Evolutionary conservation across 2,888 invertebrate genomes (phyloP).

Genomic region (Orgyia antiqua): DNA sequence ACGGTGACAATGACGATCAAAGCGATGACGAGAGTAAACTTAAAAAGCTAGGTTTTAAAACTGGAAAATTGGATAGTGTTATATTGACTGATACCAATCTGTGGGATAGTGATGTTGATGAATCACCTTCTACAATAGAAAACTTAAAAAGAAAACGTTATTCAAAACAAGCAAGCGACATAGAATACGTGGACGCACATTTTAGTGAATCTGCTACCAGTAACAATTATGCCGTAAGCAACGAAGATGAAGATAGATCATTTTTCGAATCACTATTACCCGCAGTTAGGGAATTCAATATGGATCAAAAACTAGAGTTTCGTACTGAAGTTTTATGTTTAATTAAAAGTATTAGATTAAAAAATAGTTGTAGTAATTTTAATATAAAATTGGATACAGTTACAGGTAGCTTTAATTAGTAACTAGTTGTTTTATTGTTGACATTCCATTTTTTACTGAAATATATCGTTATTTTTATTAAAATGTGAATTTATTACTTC

Average conservation of each 20-base stretch:
- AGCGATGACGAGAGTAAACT: slow-evolving; percentile 32
- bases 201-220: slow-evolving; percentile 33
- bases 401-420: slow-evolving; percentile 22
- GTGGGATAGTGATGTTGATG: slow-evolving; percentile 38
- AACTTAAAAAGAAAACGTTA: slow-evolving; percentile 37
- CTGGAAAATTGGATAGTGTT: slow-evolving; percentile 18
- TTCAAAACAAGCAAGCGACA: slow-evolving; percentile 20
- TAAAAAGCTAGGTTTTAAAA: slow-evolving; percentile 28
- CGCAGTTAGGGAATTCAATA: slow-evolving; percentile 49
- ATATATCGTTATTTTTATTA: slow-evolving; percentile 13
- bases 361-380: slow-evolving; percentile 17
- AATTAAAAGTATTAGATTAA: slow-evolving; percentile 46
- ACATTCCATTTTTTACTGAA: slow-evolving; percentile 19
- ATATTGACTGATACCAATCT: slow-evolving; percentile 24
- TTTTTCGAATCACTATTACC: slow-evolving; percentile 62
- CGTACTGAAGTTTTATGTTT: slow-evolving; percentile 48
- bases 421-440: slow-evolving; percentile 1
- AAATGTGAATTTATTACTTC: no score
- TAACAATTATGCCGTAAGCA: slow-evolving; percentile 20
- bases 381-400: slow-evolving; percentile 27
- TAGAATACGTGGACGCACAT: slow-evolving; percentile 49
- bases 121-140: slow-evolving; percentile 31
- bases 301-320: slow-evolving; percentile 60
- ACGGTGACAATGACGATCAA: slow-evolving; percentile 32
- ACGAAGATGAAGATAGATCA: slow-evolving; percentile 54